phyloP scores from a whole-genome alignment of 2,797 vertebrate genomes.

The Megalops cyprinoides region DNA sequence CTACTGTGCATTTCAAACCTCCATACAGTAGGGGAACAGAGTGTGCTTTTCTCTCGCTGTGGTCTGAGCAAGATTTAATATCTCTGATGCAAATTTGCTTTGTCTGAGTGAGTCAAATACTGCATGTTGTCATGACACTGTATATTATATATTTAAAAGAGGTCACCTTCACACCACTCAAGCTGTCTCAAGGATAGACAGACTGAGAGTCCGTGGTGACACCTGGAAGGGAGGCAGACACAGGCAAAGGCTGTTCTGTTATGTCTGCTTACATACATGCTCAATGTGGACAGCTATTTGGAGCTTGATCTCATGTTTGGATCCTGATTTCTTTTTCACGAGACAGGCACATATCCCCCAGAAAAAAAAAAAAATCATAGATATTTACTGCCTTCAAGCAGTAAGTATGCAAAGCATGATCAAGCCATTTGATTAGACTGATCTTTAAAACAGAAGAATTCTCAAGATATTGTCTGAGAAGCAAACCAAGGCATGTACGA shows the following conservation, averaged over 20 bases:
- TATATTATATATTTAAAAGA: constrained; percentile 39
- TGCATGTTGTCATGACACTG: constrained; percentile 26
- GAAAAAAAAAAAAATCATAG: too few species aligned
- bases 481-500: not conserved
- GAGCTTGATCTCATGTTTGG: not conserved
- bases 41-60: not conserved
- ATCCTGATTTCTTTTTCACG: not conserved
- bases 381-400: too few species aligned
- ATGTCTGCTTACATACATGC: constrained; percentile 7
- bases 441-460: too few species aligned
- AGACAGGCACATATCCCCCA: constrained; percentile 15
- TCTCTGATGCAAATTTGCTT: constrained; percentile 31
- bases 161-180: constrained; percentile 24
- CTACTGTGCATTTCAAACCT: constrained; percentile 1
- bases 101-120: constrained; percentile 6
- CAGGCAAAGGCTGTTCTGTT: not conserved
- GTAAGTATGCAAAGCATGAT: too few species aligned
- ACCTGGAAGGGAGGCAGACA: constrained; percentile 2
- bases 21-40: not conserved
- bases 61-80: not conserved
- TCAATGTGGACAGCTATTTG: not conserved
- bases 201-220: constrained; percentile 1
- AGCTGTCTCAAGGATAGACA: constrained; percentile 29
- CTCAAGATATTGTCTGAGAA: too few species aligned
- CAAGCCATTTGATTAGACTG: not conserved